These are phyloP conservation scores for Verasper variegatus DNA, from an alignment of 2,113 vertebrate species.

Conservation along the genomic window DNA sequence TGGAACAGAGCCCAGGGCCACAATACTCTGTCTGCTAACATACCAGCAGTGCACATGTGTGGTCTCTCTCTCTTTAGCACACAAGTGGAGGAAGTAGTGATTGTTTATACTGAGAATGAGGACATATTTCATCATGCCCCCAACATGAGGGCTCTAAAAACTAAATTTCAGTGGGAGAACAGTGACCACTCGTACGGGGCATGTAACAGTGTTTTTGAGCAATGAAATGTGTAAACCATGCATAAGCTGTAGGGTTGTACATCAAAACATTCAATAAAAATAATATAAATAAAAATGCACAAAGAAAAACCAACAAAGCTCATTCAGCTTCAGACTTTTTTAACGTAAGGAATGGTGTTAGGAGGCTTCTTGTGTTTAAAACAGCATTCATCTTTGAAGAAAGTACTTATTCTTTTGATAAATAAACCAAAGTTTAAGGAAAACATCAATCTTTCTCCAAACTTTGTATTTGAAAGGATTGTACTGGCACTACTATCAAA, in stretches of 20 bases:
- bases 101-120: constrained; percentile 2
- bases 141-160: neutral
- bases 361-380: neutral
- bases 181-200: too few relatives aligned
- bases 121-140: constrained; percentile 4
- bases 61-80: neutral
- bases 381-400: neutral
- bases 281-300: neutral
- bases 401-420: neutral
- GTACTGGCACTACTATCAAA: too few relatives aligned
- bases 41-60: neutral
- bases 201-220: neutral
- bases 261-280: too few relatives aligned
- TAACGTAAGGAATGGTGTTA: too few relatives aligned
- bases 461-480: too few relatives aligned
- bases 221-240: too few relatives aligned
- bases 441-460: too few relatives aligned
- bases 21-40: constrained; percentile 1
- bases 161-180: neutral
- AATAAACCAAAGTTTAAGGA: neutral
- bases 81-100: constrained; percentile 6
- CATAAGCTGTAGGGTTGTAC: too few relatives aligned
- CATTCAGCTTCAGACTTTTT: too few relatives aligned
- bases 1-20: constrained; percentile 26
- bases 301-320: neutral